phyloP scores from a whole-genome alignment of 2,113 vertebrate species.

The Pholis gunnellus region DNA sequence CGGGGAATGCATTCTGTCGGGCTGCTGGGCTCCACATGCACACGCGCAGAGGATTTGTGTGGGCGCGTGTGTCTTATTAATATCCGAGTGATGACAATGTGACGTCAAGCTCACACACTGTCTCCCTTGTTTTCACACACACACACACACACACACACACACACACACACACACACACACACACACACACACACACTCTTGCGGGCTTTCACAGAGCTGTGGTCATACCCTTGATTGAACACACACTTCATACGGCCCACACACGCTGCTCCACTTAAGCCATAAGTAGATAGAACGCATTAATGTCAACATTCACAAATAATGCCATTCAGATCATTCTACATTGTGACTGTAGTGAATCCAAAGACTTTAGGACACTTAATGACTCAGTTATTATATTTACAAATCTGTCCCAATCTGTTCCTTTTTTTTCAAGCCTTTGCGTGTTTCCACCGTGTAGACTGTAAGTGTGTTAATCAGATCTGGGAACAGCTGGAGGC shows the following conservation, averaged over 20 bases:
- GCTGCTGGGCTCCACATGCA: too few relatives aligned
- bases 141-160: slow-evolving; percentile 19
- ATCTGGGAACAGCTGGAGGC: slow-evolving; percentile 25
- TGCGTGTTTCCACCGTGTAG: not conserved
- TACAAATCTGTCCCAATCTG: not conserved
- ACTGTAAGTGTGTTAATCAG: not conserved
- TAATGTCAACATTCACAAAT: slow-evolving; percentile 7
- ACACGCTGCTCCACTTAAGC: slow-evolving; percentile 30
- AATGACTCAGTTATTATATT: not conserved
- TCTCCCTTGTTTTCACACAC: slow-evolving; percentile 73
- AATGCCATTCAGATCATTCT: not conserved
- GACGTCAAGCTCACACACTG: slow-evolving; percentile 78
- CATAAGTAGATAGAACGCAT: not conserved
- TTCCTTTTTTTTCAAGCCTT: slow-evolving; percentile 10
- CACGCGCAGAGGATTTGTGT: slow-evolving; percentile 14
- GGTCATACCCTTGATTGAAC: slow-evolving; percentile 52
- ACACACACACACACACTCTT: slow-evolving; percentile 30
- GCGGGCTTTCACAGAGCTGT: slow-evolving; percentile 51
- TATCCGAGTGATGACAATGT: slow-evolving; percentile 78
- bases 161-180: not conserved
- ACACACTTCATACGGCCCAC: slow-evolving; percentile 45
- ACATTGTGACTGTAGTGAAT: not conserved
- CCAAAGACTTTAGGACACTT: not conserved
- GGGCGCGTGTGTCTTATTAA: slow-evolving; percentile 71
- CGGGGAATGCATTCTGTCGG: too few relatives aligned